These are phyloP conservation scores for Thaumetopoea pityocampa DNA, from an alignment of 1,140 invertebrate genomes.

Conservation along the genomic window DNA sequence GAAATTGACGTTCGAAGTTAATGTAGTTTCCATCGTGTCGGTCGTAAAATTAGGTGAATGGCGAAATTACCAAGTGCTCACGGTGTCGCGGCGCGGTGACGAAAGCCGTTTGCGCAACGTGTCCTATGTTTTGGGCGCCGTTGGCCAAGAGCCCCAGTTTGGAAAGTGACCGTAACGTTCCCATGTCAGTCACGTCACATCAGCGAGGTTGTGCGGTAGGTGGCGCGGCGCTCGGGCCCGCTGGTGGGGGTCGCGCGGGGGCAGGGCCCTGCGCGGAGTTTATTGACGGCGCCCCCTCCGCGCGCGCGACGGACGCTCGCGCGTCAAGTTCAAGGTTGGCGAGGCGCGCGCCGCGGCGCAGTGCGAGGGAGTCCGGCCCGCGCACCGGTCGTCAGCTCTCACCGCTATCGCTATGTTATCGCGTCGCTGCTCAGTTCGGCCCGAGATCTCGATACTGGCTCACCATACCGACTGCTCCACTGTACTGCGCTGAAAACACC, in stretches of 20 bases:
- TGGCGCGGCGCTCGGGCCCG: constrained; percentile 18
- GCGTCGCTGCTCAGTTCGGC: constrained; percentile 50
- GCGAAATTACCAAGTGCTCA: too few species aligned
- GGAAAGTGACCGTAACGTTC: constrained; percentile 21
- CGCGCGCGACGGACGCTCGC: constrained; percentile 35
- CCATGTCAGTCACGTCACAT: constrained; percentile 29
- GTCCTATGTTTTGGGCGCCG: background rate
- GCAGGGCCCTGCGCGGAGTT: constrained; percentile 69
- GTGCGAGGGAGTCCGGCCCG: constrained; percentile 74
- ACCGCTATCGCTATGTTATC: constrained; percentile 63
- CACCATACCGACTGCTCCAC: constrained; percentile 39
- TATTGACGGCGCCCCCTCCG: constrained; percentile 64
- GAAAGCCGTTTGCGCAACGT: background rate
- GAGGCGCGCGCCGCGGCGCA: constrained; percentile 79
- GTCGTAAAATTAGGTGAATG: too few species aligned
- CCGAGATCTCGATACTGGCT: constrained; percentile 55
- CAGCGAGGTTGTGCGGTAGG: constrained; percentile 25
- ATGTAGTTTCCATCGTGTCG: too few species aligned
- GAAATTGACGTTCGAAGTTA: too few species aligned
- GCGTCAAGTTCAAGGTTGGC: constrained; percentile 85
- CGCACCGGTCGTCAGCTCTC: constrained; percentile 76
- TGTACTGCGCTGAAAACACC: constrained; percentile 35
- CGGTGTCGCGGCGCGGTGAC: too few species aligned
- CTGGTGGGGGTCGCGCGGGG: constrained; percentile 32
- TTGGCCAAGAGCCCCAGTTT: constrained; percentile 11